Percentiles rank a stretch among this genome's conserved stretches.
Evolutionary conservation across 2,797 vertebrate species (phyloP).

Genomic region (Coreius guichenoti): DNA sequence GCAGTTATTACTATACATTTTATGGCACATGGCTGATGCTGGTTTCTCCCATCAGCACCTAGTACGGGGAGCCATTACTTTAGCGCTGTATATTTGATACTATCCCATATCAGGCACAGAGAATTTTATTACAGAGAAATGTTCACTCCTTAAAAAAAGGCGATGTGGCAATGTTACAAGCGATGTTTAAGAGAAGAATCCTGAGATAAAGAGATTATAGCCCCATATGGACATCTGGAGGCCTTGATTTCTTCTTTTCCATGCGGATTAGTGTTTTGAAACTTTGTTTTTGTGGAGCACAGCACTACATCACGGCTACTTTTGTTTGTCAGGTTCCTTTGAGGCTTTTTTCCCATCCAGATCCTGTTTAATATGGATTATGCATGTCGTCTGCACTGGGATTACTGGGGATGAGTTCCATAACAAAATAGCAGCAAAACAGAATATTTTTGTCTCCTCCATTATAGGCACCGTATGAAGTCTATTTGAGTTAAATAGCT

Average conservation of each 20-base stretch:
- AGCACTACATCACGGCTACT: slow-evolving; percentile 23
- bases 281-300: slow-evolving; percentile 51
- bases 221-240: slow-evolving; percentile 59
- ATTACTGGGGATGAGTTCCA: slow-evolving; percentile 51
- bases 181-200: slow-evolving; percentile 40
- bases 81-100: slow-evolving; percentile 46
- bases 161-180: slow-evolving; percentile 47
- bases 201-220: slow-evolving; percentile 45
- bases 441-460: slow-evolving; percentile 38
- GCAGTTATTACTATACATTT: slow-evolving; percentile 58
- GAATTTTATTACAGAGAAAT: slow-evolving; percentile 43
- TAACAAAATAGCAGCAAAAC: slow-evolving; percentile 45
- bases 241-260: slow-evolving; percentile 48
- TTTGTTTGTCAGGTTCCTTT: slow-evolving; percentile 51
- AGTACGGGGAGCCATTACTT: slow-evolving; percentile 41
- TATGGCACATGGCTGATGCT: slow-evolving; percentile 40
- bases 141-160: slow-evolving; percentile 28
- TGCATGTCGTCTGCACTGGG: slow-evolving; percentile 50
- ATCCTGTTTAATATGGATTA: slow-evolving; percentile 65
- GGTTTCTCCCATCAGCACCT: slow-evolving; percentile 41
- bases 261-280: slow-evolving; percentile 55
- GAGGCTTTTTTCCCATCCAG: slow-evolving; percentile 38
- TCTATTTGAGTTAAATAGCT: slow-evolving; percentile 20
- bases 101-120: slow-evolving; percentile 40
- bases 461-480: slow-evolving; percentile 3